These are phyloP conservation scores for Helicolenus hilgendorfi DNA, from an alignment of 2,797 vertebrate genomes.

Conservation along the genomic window DNA sequence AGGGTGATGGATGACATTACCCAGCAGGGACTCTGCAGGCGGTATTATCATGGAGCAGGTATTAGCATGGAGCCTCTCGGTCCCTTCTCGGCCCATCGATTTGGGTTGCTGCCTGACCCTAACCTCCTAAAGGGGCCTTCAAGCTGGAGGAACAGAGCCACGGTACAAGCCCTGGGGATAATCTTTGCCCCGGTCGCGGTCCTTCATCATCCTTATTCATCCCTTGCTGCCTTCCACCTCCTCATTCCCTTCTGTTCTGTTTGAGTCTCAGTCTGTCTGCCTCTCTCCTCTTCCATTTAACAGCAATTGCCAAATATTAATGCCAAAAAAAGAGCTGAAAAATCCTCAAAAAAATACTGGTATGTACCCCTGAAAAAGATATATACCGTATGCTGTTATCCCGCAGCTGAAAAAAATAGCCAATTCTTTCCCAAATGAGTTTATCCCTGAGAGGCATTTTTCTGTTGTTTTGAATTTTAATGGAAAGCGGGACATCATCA, in stretches of 20 bases:
- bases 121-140: slow-evolving; percentile 76
- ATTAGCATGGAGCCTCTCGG: slow-evolving; percentile 77
- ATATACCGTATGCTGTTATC: background rate
- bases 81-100: slow-evolving; percentile 76
- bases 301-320: slow-evolving; percentile 20
- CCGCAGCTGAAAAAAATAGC: background rate
- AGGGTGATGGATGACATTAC: slow-evolving; percentile 83
- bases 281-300: slow-evolving; percentile 5
- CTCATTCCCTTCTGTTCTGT: slow-evolving; percentile 6
- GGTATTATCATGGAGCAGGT: slow-evolving; percentile 64
- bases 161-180: slow-evolving; percentile 70
- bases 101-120: slow-evolving; percentile 75
- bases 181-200: slow-evolving; percentile 48
- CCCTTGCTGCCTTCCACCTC: slow-evolving; percentile 20
- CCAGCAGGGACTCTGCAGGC: slow-evolving; percentile 77
- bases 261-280: background rate
- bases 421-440: slow-evolving; percentile 29
- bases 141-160: slow-evolving; percentile 55
- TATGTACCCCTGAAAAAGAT: background rate
- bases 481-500: slow-evolving; percentile 4
- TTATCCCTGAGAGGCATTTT: slow-evolving; percentile 31
- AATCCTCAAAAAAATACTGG: background rate
- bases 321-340: slow-evolving; percentile 5
- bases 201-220: slow-evolving; percentile 78
- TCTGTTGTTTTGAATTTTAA: slow-evolving; percentile 45